phyloP scores from a whole-genome alignment of 1,140 invertebrate species.

The Plectrocnemia conspersa region DNA sequence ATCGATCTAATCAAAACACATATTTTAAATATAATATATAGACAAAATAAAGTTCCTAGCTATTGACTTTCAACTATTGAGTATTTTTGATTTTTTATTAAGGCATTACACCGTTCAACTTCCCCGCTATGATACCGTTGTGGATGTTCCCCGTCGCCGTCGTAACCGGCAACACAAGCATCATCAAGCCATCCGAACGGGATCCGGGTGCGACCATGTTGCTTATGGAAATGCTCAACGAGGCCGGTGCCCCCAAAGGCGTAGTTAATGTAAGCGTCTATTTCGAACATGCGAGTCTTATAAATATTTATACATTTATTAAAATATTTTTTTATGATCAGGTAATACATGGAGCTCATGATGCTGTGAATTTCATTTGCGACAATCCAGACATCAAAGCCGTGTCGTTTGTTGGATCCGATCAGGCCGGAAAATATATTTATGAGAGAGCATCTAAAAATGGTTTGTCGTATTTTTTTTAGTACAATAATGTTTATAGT shows the following conservation, averaged over 20 bases:
- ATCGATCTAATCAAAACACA: no score
- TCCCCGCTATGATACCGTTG: conserved; percentile 99
- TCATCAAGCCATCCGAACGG: conserved; percentile 90
- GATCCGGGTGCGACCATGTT: conserved; percentile 96
- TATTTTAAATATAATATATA: no score
- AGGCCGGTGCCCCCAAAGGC: conserved; percentile 91
- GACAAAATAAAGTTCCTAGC: no score
- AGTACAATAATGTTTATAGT: background rate
- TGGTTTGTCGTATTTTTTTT: no score
- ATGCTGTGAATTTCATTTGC: conserved; percentile 95
- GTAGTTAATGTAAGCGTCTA: conserved; percentile 70
- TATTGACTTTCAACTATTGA: conserved; percentile 1
- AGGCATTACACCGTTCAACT: conserved; percentile 92
- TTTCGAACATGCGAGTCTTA: background rate
- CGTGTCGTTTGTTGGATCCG: conserved; percentile 97
- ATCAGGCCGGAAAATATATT: conserved; percentile 93
- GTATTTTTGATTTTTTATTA: conserved; percentile 32
- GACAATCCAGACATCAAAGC: conserved; percentile 94
- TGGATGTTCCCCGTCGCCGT: conserved; percentile 97
- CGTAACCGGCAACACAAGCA: conserved; percentile 79
- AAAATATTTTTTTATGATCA: conserved; percentile 32
- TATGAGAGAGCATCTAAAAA: conserved; percentile 84
- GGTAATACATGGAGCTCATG: conserved; percentile 91
- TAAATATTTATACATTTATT: background rate
- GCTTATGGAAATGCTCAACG: conserved; percentile 80